Evolutionary conservation across 2,113 vertebrate genomes (phyloP).

Genomic region (Plotosus lineatus): DNA sequence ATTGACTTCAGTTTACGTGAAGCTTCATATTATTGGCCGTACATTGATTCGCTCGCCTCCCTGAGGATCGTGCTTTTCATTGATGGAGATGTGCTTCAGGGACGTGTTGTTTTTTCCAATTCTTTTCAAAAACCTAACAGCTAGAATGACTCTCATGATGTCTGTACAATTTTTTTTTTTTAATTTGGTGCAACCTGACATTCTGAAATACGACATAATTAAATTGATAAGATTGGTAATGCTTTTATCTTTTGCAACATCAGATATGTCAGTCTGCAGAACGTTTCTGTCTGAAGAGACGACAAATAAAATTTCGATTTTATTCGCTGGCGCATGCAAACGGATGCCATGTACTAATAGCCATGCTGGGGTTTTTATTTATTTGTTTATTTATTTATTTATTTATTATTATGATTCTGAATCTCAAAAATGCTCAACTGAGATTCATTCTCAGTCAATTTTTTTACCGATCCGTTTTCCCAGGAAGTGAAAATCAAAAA

Average conservation of each 20-base stretch:
- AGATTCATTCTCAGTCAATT: too few relatives aligned
- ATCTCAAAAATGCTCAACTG: too few relatives aligned
- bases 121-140: not conserved
- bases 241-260: not conserved
- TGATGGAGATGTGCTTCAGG: not conserved
- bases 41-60: constrained; percentile 29
- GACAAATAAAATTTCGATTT: not conserved
- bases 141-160: not conserved
- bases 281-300: not conserved
- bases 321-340: not conserved
- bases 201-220: not conserved
- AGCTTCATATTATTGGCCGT: constrained; percentile 17
- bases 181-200: not conserved
- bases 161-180: not conserved
- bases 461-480: too few relatives aligned
- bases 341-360: not conserved
- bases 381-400: too few relatives aligned
- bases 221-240: not conserved
- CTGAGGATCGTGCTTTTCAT: constrained; percentile 7
- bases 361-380: too few relatives aligned
- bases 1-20: constrained; percentile 5
- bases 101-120: not conserved
- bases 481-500: constrained; percentile 25
- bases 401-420: too few relatives aligned
- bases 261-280: not conserved